Percentiles rank a stretch among this genome's conserved stretches.
phyloP scores from a whole-genome alignment of 2,113 vertebrate genomes.

The Neodontobutis hainanensis region DNA sequence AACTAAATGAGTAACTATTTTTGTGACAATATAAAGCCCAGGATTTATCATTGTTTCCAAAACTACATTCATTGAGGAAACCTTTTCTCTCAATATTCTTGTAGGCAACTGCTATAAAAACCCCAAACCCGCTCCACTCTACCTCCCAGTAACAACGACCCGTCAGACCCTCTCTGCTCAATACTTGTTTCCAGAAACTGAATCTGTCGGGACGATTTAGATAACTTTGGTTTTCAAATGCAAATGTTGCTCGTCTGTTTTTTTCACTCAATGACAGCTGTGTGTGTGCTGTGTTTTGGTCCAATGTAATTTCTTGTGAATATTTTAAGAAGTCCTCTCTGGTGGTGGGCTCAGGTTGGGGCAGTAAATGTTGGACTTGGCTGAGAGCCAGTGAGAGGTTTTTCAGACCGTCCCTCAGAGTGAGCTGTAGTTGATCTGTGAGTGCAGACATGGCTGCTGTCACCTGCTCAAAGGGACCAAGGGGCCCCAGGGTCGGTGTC shows the following conservation, averaged over 20 bases:
- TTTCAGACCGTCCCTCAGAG: too few relatives aligned
- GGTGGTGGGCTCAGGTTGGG: slow-evolving; percentile 1
- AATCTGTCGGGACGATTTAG: not conserved
- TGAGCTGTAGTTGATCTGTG: too few relatives aligned
- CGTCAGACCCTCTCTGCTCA: not conserved
- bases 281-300: not conserved
- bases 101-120: not conserved
- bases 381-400: too few relatives aligned
- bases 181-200: not conserved
- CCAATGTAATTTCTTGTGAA: not conserved
- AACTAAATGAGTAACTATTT: too few relatives aligned
- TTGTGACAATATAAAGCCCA: not conserved
- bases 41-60: slow-evolving; percentile 8
- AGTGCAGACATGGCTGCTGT: too few relatives aligned
- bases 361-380: not conserved
- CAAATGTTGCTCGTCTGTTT: not conserved
- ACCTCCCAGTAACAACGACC: slow-evolving; percentile 5
- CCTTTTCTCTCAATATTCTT: not conserved
- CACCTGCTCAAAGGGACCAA: too few relatives aligned
- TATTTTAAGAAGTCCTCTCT: not conserved
- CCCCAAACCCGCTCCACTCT: not conserved
- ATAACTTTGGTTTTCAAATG: not conserved
- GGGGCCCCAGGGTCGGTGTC: too few relatives aligned
- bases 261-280: not conserved
- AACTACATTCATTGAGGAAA: not conserved